These are phyloP conservation scores for Vipera latastei DNA, from an alignment of 2,797 vertebrate genomes.

Conservation along the genomic window DNA sequence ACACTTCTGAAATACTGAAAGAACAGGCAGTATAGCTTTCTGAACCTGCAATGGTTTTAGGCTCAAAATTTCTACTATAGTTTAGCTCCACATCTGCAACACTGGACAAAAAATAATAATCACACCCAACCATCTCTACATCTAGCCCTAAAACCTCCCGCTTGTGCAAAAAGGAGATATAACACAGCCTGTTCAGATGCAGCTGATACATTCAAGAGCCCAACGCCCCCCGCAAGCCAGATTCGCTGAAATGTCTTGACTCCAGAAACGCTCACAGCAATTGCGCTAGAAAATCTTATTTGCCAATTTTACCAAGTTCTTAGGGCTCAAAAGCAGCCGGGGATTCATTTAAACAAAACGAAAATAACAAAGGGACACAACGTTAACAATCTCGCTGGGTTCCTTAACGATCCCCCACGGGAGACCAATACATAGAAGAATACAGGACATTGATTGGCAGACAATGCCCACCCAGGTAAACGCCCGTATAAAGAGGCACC, in stretches of 20 bases:
- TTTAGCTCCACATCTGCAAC: neutral
- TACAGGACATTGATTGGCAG: neutral
- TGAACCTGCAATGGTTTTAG: neutral
- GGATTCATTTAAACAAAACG: neutral
- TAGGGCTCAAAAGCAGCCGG: neutral
- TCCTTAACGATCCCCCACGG: neutral
- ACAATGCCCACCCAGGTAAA: neutral
- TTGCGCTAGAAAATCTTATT: neutral
- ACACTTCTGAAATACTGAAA: constrained; percentile 2
- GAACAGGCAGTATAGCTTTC: neutral
- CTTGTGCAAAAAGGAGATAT: neutral
- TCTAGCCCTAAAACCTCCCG: neutral
- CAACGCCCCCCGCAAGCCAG: neutral
- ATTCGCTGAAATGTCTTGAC: neutral
- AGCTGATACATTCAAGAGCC: constrained; percentile 11
- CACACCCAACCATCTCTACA: neutral
- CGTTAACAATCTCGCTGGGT: neutral
- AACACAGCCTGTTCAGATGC: neutral
- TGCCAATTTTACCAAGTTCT: neutral
- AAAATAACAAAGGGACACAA: neutral
- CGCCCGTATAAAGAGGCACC: neutral
- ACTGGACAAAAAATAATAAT: neutral
- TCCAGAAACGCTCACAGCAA: neutral
- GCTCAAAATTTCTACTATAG: neutral
- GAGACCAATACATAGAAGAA: neutral